These are phyloP conservation scores for Thalassoma bifasciatum DNA, from an alignment of 2,113 vertebrate genomes.

Conservation along the genomic window DNA sequence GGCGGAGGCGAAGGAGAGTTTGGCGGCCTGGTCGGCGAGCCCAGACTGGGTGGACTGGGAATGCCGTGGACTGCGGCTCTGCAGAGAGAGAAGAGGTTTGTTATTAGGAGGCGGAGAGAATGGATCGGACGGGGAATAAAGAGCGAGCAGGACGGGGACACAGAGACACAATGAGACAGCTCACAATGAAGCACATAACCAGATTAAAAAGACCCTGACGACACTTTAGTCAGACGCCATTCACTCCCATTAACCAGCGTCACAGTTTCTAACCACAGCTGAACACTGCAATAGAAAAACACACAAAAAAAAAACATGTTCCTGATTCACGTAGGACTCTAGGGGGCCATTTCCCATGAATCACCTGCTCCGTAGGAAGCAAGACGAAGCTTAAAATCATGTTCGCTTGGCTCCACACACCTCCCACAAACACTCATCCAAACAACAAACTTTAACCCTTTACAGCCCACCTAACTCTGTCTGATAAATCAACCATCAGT, in stretches of 20 bases:
- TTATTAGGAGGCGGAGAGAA: conserved; percentile 55
- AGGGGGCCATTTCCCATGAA: conserved; percentile 35
- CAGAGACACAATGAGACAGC: too few species aligned
- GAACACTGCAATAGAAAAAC: conserved; percentile 35
- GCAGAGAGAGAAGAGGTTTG: conserved; percentile 45
- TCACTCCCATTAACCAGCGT: conserved; percentile 54
- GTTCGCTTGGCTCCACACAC: conserved; percentile 43
- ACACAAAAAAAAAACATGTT: conserved; percentile 28
- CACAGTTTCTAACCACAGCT: conserved; percentile 44
- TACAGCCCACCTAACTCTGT: too few species aligned
- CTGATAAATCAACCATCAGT: too few species aligned
- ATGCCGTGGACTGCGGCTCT: conserved; percentile 96
- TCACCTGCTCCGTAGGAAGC: conserved; percentile 28
- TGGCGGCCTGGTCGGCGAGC: conserved; percentile 95
- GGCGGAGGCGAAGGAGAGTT: conserved; percentile 96
- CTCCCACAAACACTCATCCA: conserved; percentile 34
- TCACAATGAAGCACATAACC: conserved; percentile 64
- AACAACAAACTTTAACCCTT: conserved; percentile 59
- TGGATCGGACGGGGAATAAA: conserved; percentile 56
- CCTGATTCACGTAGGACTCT: conserved; percentile 12
- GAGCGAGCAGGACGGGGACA: conserved; percentile 52
- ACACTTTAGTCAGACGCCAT: conserved; percentile 60
- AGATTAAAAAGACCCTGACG: conserved; percentile 68
- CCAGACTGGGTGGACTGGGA: conserved; percentile 96
- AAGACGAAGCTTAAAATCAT: conserved; percentile 19